Evolutionary conservation across 1,140 invertebrate genomes (phyloP), one percentile per base, ranked within the genome.

Genomic region (Chelonus insularis): DNA sequence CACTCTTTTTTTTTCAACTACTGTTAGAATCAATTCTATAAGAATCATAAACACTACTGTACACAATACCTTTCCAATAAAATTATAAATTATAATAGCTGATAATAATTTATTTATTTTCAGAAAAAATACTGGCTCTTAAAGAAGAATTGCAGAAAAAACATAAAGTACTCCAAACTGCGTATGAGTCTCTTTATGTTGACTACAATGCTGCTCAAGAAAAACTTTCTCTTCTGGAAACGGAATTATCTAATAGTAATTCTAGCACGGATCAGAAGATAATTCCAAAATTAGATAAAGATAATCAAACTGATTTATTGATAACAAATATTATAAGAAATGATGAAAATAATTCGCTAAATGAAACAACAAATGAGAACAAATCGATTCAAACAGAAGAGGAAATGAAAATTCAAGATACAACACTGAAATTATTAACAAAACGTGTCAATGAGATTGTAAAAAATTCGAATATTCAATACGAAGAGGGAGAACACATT

Each of bases 121-220:
- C 65, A 82, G 86, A 88, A 51, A 83, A 84, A 70, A 66, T 89
- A 11, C 69, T 89, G 12, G 70, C 78, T 0, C 68, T 89, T n/a
- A 89, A 88, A 73, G 83, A 83, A 12, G 84, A 88, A 57, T 68
- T 87, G n/a, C 83, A 86, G 50, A 82, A 82, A n/a, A 88, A 88
- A 50, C 74, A 82, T 55, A 70, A 76, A 6, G 63, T 65, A 7
- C 68, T 83, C 23, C 77, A 82, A 64, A 68, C 66, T 32, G 76
- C 78, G 0, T 80, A 82, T 52, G 79, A 81, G 21, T 67, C 72
- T 3, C 57, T 82, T 0, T 79, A 80, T 48, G 60, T 73, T 3
- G 79, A 82, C 51, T 75, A 75, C 60, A 81, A 77, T 16, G 63
- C 76, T 43, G 65, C 69, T 1, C 63, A 75, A 16, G 65, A 68